phyloP scores from a whole-genome alignment of 2,888 invertebrate genomes.

The Pyrocoelia pectoralis region DNA sequence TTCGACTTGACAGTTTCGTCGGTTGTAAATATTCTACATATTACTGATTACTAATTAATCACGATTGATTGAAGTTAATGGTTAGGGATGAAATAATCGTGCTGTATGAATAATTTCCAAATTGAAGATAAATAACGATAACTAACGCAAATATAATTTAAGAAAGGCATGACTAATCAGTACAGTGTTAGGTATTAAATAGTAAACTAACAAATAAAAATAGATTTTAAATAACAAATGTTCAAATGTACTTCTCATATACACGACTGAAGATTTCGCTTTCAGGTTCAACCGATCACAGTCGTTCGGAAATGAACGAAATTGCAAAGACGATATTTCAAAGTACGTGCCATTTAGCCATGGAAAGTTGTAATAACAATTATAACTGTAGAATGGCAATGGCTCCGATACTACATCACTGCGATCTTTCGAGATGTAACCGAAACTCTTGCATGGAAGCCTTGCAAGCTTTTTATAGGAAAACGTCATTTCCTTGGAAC shows the following conservation, averaged over 20 bases:
- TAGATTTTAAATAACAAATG: conserved; percentile 24
- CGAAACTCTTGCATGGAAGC: conserved; percentile 89
- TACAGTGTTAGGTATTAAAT: too few relatives aligned
- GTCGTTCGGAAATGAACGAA: conserved; percentile 45
- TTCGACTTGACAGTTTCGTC: conserved; percentile 41
- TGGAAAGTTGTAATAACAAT: conserved; percentile 84
- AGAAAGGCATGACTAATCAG: conserved; percentile 22
- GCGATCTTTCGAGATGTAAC: conserved; percentile 79
- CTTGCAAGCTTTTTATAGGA: conserved; percentile 84
- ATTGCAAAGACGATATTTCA: conserved; percentile 69
- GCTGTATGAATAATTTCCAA: conserved; percentile 21
- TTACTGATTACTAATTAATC: conserved; percentile 39
- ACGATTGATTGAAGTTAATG: conserved; percentile 38
- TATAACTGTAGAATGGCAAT: conserved; percentile 79
- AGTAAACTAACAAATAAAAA: conserved; percentile 24
- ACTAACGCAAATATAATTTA: conserved; percentile 15
- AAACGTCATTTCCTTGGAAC: conserved; percentile 81
- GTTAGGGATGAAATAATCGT: conserved; percentile 25
- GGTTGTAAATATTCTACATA: conserved; percentile 38
- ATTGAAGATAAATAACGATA: conserved; percentile 15
- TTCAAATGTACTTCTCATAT: conserved; percentile 56
- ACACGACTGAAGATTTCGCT: conserved; percentile 49
- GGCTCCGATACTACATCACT: conserved; percentile 85
- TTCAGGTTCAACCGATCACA: conserved; percentile 53
- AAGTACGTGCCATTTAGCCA: conserved; percentile 88